phyloP scores from a whole-genome alignment of 2,797 vertebrate species.

The Gymnoscopelus braueri region DNA sequence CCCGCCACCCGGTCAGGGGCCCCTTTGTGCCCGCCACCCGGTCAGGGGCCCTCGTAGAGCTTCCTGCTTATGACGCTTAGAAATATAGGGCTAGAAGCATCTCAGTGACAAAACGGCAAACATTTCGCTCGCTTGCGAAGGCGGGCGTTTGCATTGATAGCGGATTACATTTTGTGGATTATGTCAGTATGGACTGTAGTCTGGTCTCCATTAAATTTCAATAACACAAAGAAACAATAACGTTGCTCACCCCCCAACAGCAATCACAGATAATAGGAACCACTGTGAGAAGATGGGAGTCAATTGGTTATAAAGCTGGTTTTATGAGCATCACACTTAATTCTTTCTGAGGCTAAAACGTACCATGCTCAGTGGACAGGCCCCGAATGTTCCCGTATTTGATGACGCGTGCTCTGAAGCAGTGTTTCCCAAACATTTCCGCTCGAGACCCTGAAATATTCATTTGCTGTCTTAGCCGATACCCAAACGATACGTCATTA shows the following conservation, averaged over 20 bases:
- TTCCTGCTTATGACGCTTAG: constrained; percentile 73
- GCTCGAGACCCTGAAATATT: no score
- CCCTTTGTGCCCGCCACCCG: background rate
- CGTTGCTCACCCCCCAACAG: constrained; percentile 59
- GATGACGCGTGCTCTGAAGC: constrained; percentile 64
- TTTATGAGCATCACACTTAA: constrained; percentile 54
- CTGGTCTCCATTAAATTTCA: constrained; percentile 62
- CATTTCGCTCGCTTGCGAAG: constrained; percentile 58
- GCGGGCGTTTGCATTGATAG: constrained; percentile 49
- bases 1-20: background rate
- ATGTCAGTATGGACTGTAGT: constrained; percentile 55
- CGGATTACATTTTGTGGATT: constrained; percentile 61
- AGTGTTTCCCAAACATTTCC: no score
- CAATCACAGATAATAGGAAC: constrained; percentile 66
- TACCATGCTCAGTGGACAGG: constrained; percentile 47
- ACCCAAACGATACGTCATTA: no score
- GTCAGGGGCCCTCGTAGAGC: constrained; percentile 39
- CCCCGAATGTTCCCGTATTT: constrained; percentile 58
- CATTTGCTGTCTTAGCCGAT: no score
- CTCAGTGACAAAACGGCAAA: constrained; percentile 59
- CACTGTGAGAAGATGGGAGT: constrained; percentile 72
- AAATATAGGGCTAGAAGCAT: constrained; percentile 75
- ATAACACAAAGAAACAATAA: constrained; percentile 56
- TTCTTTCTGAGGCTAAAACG: constrained; percentile 41
- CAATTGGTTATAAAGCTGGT: constrained; percentile 59